phyloP scores from a whole-genome alignment of 2,797 vertebrate species.

The Myotis vivesi region DNA sequence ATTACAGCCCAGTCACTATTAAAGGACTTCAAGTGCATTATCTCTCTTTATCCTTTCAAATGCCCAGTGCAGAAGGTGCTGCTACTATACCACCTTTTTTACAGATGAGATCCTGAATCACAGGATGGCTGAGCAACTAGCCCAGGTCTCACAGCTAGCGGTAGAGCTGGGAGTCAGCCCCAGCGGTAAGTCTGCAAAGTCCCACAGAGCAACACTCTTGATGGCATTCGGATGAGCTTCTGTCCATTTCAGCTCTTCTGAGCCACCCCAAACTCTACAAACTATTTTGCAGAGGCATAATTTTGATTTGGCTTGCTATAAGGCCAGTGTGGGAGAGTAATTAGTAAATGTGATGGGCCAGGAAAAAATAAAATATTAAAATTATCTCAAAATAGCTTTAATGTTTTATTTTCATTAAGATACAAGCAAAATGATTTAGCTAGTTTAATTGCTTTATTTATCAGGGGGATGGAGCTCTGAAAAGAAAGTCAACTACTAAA shows the following conservation, averaged over 20 bases:
- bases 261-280: background rate
- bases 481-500: slow-evolving; percentile 7
- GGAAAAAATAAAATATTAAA: slow-evolving; percentile 39
- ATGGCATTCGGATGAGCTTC: background rate
- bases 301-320: background rate
- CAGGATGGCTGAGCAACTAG: background rate
- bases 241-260: background rate
- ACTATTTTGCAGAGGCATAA: background rate
- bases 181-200: background rate
- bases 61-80: background rate
- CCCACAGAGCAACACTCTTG: background rate
- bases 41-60: background rate
- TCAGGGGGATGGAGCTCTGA: fast-evolving
- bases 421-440: background rate
- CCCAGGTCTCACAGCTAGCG: background rate
- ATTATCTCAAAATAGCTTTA: background rate
- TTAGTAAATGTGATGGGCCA: background rate
- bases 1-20: background rate
- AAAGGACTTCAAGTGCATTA: background rate
- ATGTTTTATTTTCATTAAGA: slow-evolving; percentile 10
- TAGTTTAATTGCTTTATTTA: slow-evolving; percentile 20
- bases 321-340: background rate
- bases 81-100: background rate
- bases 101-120: background rate
- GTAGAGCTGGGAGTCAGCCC: background rate